These are phyloP conservation scores for Nannoperca obscura DNA, from an alignment of 2,797 vertebrate species.

Conservation along the genomic window DNA sequence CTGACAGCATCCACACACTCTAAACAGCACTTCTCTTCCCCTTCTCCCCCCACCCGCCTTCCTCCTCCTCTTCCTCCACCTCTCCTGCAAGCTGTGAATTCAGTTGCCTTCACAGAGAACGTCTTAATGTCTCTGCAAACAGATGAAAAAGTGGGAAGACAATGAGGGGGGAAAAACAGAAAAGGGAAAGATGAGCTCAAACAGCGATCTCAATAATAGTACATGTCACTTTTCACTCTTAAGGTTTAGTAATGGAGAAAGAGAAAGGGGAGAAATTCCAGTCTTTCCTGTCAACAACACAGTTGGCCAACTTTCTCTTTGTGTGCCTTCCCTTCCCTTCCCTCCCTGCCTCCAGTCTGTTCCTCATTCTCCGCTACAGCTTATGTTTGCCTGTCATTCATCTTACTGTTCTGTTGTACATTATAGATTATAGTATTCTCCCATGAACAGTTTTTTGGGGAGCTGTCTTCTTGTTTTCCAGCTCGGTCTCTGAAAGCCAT, in stretches of 20 bases:
- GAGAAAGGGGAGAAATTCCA: conserved; percentile 38
- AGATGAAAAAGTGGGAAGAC: conserved; percentile 40
- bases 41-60: neutral
- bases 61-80: conserved; percentile 21
- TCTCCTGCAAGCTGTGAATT: conserved; percentile 46
- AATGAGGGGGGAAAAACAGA: conserved; percentile 33
- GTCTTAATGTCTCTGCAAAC: conserved; percentile 58
- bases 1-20: conserved; percentile 55
- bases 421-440: conserved; percentile 29
- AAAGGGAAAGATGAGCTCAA: conserved; percentile 11
- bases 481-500: conserved; percentile 46
- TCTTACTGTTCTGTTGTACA: conserved; percentile 50
- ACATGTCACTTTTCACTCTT: conserved; percentile 22
- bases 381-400: conserved; percentile 56
- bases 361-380: conserved; percentile 34
- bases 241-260: conserved; percentile 34
- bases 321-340: conserved; percentile 58
- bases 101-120: conserved; percentile 39
- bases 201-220: conserved; percentile 12
- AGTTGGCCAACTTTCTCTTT: conserved; percentile 61
- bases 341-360: conserved; percentile 23
- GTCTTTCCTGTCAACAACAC: conserved; percentile 59
- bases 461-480: conserved; percentile 49
- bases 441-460: conserved; percentile 34
- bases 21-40: conserved; percentile 15